A percentile compares a stretch with the other conserved stretches of the same genome.
Evolutionary conservation across 1,140 invertebrate species (phyloP).

Genomic region (Brachionus calyciflorus): DNA sequence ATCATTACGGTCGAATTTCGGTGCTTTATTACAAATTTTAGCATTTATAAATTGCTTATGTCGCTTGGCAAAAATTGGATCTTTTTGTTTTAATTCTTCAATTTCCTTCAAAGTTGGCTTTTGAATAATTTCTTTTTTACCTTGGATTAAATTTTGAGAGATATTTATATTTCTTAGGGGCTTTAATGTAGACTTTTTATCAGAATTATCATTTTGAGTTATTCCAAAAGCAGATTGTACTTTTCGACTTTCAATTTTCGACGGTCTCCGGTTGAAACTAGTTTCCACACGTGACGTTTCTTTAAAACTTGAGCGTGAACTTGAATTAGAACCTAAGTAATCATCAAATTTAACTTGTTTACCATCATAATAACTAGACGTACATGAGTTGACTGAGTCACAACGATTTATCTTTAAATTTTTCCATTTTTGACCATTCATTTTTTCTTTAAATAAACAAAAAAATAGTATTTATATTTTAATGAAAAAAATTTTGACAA

Average conservation of each 20-base stretch:
- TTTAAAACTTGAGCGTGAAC: neutral
- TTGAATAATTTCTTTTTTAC: neutral
- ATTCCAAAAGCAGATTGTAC: neutral
- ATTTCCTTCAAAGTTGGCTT: neutral
- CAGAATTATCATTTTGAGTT: neutral
- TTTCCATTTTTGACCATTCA: neutral
- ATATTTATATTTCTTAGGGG: neutral
- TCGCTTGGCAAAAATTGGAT: constrained; percentile 38
- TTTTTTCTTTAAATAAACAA: constrained; percentile 23
- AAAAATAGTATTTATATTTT: no score
- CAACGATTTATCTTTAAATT: neutral
- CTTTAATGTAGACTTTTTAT: neutral
- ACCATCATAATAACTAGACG: neutral
- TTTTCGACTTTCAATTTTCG: neutral
- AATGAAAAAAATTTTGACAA: no score
- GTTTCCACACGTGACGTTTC: neutral
- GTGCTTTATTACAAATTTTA: constrained; percentile 38
- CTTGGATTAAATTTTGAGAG: neutral
- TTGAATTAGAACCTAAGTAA: neutral
- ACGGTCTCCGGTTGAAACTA: neutral
- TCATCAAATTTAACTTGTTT: neutral
- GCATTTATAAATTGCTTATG: constrained; percentile 32
- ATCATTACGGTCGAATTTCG: constrained; percentile 31
- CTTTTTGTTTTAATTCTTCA: constrained; percentile 8
- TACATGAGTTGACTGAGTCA: neutral